These are phyloP conservation scores for Phragmatobia fuliginosa DNA, from an alignment of 2,888 invertebrate species.

Conservation along the genomic window DNA sequence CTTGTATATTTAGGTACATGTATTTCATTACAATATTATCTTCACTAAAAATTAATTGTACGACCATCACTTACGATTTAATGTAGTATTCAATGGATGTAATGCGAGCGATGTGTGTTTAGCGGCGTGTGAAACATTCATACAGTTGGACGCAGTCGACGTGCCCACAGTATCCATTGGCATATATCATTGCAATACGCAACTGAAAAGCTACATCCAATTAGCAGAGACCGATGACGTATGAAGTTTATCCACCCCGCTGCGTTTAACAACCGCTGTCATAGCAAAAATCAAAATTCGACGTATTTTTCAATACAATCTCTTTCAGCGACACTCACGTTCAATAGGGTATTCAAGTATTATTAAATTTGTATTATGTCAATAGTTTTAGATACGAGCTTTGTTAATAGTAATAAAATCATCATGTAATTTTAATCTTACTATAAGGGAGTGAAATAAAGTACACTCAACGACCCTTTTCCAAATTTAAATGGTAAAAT, in stretches of 20 bases:
- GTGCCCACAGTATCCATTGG: conserved; percentile 50
- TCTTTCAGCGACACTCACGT: conserved; percentile 1
- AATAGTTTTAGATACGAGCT: conserved; percentile 19
- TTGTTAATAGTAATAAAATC: conserved; percentile 19
- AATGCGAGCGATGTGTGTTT: conserved; percentile 56
- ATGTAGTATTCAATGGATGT: conserved; percentile 62
- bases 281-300: conserved; percentile 40
- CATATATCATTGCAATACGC: conserved; percentile 57
- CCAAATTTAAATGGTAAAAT: too few species aligned
- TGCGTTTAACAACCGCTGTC: conserved; percentile 76
- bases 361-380: conserved; percentile 27
- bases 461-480: too few species aligned
- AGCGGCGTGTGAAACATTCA: conserved; percentile 64
- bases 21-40: background rate
- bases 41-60: conserved; percentile 44
- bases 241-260: conserved; percentile 63
- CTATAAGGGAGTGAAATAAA: too few species aligned
- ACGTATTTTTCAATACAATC: conserved; percentile 22
- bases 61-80: conserved; percentile 52
- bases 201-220: conserved; percentile 81
- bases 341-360: background rate
- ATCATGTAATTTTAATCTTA: conserved; percentile 14
- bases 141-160: conserved; percentile 45
- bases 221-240: conserved; percentile 79
- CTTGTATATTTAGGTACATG: too few species aligned